Evolutionary conservation across 2,113 vertebrate species (phyloP).

Genomic region (Bos indicus): DNA sequence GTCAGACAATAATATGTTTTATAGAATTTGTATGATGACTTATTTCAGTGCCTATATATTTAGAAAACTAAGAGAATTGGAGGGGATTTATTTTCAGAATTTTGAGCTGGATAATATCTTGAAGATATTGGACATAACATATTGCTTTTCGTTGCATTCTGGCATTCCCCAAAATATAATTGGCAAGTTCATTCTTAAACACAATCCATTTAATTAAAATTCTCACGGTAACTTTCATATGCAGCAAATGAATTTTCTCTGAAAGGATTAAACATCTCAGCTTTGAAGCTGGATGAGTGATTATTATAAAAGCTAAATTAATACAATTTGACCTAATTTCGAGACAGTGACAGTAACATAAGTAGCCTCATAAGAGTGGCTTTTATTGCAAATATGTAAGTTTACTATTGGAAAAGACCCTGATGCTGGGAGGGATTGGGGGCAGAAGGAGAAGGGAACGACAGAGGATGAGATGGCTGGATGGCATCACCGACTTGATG

Average conservation of each 20-base stretch:
- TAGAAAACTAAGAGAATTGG: neutral
- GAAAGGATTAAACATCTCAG: slow-evolving; percentile 66
- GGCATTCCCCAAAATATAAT: slow-evolving; percentile 8
- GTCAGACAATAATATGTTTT: neutral
- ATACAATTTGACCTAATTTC: slow-evolving; percentile 47
- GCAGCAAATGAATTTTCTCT: slow-evolving; percentile 60
- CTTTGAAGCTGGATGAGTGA: slow-evolving; percentile 51
- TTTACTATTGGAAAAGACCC: neutral
- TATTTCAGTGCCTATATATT: neutral
- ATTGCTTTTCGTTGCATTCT: slow-evolving; percentile 53
- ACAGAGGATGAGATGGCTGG: too few relatives aligned
- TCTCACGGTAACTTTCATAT: neutral
- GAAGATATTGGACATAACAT: neutral
- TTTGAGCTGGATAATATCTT: neutral
- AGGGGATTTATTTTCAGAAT: neutral
- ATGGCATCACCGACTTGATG: too few relatives aligned
- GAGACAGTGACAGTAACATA: neutral
- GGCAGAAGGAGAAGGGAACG: too few relatives aligned
- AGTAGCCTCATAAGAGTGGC: neutral
- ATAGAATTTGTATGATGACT: neutral
- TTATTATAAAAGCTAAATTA: slow-evolving; percentile 38
- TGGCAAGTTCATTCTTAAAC: slow-evolving; percentile 63
- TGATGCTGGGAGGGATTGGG: too few relatives aligned
- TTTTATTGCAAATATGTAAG: neutral
- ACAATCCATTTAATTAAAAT: slow-evolving; percentile 63